Percentiles rank a stretch among this genome's conserved stretches.
phyloP scores from a whole-genome alignment of 2,888 invertebrate species.

The Megaustenia siamemsis region DNA sequence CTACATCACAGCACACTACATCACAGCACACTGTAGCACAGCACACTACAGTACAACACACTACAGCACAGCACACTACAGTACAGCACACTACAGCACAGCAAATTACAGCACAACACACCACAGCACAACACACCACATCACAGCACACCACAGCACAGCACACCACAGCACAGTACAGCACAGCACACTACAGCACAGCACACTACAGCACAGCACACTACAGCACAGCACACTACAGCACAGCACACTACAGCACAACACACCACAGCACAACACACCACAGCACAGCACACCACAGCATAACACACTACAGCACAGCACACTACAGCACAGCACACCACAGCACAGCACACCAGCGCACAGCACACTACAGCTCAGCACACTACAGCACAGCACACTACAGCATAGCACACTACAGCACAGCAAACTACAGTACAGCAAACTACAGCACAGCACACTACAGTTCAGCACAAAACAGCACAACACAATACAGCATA shows the following conservation, averaged over 20 bases:
- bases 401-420: constrained; percentile 10
- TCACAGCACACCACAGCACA: background rate
- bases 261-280: background rate
- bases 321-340: background rate
- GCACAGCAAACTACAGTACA: constrained; percentile 3
- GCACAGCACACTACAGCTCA: background rate
- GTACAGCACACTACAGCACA: constrained; percentile 3
- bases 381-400: constrained; percentile 11
- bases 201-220: background rate
- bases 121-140: constrained; percentile 22
- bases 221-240: background rate
- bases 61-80: background rate
- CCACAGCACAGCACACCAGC: background rate
- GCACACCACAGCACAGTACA: background rate
- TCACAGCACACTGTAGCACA: constrained; percentile 8
- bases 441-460: background rate
- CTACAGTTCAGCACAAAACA: background rate
- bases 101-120: constrained; percentile 9
- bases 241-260: background rate
- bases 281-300: background rate
- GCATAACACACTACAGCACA: background rate
- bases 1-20: constrained; percentile 15
- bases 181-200: background rate
- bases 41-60: constrained; percentile 11
- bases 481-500: no score